phyloP scores from a whole-genome alignment of 2,113 vertebrate genomes.

The Jaculus jaculus region DNA sequence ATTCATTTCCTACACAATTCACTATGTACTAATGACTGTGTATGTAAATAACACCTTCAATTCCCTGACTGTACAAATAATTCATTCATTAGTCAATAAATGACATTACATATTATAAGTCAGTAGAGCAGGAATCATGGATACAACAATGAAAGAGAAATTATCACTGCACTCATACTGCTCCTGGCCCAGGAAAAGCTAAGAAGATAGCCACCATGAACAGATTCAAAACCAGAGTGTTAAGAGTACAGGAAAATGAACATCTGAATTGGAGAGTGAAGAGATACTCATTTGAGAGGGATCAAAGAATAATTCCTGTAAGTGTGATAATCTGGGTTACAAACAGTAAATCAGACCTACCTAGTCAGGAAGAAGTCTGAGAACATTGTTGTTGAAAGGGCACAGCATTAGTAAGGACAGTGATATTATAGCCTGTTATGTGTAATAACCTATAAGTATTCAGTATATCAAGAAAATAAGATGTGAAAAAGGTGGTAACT shows the following conservation, averaged over 20 bases:
- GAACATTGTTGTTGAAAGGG: background rate
- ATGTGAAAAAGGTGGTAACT: background rate
- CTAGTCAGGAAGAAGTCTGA: background rate
- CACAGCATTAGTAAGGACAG: background rate
- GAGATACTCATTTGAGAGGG: background rate
- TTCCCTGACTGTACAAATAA: background rate
- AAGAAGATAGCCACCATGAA: background rate
- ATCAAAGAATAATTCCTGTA: background rate
- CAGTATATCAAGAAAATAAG: background rate
- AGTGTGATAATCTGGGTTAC: background rate
- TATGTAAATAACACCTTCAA: background rate
- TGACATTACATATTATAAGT: background rate
- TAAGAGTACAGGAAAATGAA: background rate
- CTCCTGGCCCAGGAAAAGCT: background rate
- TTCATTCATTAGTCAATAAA: background rate
- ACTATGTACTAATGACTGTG: background rate
- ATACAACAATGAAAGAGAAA: background rate
- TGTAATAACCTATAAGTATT: background rate
- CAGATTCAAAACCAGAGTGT: background rate
- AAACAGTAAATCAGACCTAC: conserved; percentile 14
- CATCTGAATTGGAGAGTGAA: background rate
- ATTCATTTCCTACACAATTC: background rate
- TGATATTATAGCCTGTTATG: background rate
- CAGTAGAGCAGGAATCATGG: background rate
- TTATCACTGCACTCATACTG: background rate